Conservation (phyloP, 2,888 invertebrate species). For the Halictus quadricinctus region DNA sequence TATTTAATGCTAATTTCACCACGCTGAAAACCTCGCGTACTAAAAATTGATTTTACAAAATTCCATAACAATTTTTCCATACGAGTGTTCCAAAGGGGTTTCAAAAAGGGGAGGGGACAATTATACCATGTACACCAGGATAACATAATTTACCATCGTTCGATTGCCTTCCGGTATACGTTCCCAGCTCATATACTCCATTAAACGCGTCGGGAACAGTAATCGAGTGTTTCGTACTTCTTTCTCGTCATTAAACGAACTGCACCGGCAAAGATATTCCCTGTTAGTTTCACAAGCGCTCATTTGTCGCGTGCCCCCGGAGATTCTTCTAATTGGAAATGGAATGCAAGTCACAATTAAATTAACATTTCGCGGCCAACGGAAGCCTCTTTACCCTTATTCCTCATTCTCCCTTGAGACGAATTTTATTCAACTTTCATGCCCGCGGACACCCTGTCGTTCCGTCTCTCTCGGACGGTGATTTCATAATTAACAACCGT, state of each 20-base stretch:
- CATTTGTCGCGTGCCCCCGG: constrained; percentile 56
- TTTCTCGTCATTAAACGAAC: constrained; percentile 50
- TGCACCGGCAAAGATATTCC: constrained; percentile 22
- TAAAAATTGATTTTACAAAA: background rate
- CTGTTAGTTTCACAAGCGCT: constrained; percentile 28
- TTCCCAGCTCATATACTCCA: background rate
- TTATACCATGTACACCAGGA: background rate
- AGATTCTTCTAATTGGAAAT: constrained; percentile 57
- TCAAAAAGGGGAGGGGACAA: too few species aligned
- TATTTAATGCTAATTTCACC: background rate
- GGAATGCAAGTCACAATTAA: constrained; percentile 62
- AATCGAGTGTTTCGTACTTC: constrained; percentile 48
- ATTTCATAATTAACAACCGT: background rate
- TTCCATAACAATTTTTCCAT: background rate
- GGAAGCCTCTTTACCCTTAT: constrained; percentile 43
- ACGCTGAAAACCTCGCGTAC: background rate
- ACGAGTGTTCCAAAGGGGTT: background rate
- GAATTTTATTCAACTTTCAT: constrained; percentile 43
- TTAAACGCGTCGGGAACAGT: constrained; percentile 29
- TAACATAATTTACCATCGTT: background rate
- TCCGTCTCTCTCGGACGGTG: constrained; percentile 10
- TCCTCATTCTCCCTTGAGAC: constrained; percentile 25
- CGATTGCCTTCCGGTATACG: too few species aligned
- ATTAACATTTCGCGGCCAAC: constrained; percentile 51
- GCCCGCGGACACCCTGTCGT: constrained; percentile 1